Evolutionary conservation across 30 jellyfish, hydroid and myxozoan genomes (phyloP).

Genomic region (Cassiopea xamachana): DNA sequence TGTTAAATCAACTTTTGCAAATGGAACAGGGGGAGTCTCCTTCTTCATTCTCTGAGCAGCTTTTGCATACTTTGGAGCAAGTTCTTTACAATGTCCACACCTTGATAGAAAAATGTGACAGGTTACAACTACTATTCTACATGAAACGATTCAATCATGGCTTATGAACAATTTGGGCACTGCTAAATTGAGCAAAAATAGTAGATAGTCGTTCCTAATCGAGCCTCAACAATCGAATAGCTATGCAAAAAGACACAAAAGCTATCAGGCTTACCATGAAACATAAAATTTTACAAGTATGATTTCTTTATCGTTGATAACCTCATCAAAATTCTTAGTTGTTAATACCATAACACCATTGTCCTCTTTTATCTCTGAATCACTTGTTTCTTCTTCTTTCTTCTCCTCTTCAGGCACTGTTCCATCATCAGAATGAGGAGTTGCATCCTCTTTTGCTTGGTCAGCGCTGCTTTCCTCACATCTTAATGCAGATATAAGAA

Average conservation of each 20-base stretch:
- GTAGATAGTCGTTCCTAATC: not conserved
- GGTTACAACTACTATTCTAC: not conserved
- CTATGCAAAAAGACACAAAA: not conserved
- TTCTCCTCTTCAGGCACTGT: conserved; percentile 17
- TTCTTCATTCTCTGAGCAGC: conserved; percentile 91
- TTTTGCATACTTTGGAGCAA: conserved; percentile 94
- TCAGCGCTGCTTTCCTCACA: conserved; percentile 28
- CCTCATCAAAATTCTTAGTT: conserved; percentile 71
- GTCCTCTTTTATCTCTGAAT: conserved; percentile 69
- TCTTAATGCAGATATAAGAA: conserved; percentile 14
- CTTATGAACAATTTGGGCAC: not conserved
- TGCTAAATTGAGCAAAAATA: not conserved
- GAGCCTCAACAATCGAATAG: no score
- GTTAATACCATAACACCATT: conserved; percentile 82
- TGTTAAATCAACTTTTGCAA: conserved; percentile 98
- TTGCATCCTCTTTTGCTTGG: not conserved
- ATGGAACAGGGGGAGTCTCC: conserved; percentile 91
- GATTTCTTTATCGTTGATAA: conserved; percentile 66
- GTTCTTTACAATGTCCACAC: conserved; percentile 99
- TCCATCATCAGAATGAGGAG: not conserved
- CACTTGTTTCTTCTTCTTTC: not conserved
- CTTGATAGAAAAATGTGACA: conserved; percentile 22
- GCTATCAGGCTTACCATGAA: conserved; percentile 75
- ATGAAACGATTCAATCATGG: not conserved
- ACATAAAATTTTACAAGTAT: conserved; percentile 87